Evolutionary conservation across 2,113 vertebrate species (phyloP), one percentile per base, ranked within the genome.

Genomic region (Pungitius pungitius): DNA sequence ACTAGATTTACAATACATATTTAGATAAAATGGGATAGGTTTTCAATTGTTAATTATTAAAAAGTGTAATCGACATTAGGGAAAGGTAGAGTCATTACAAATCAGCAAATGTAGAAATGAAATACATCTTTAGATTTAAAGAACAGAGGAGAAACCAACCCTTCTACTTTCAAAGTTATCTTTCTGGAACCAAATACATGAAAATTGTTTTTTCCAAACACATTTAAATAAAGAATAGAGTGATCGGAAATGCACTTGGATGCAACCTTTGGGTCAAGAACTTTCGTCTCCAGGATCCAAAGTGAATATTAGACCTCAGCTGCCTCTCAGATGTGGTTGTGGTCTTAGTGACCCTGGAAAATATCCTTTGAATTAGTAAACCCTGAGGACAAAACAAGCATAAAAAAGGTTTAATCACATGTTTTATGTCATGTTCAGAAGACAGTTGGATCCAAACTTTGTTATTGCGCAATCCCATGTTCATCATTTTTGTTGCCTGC

Each of bases 361-460:
- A 33, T 18, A 27, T 75, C 69, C 24, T 71, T 17, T 42, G 51
- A 24, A 26, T 33, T 68, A 49, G 57, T 56, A 17, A 73, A 77
- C 49, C 56, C 85, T 82, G 76, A 57, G 22, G 58, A 82, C 15
- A 73, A 73, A 26, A 75, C 2, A 22, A 69, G 42, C 27, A 62
- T 0, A 1, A 72, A 59, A 37, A 24, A 65, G 3, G 22, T 4
- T 42, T 4, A 33, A 62, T 58, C 30, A 47, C 24, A 40, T 59
- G 27, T 69, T 77, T 60, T 56, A 33, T 3, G 20, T 60, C 47
- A 22, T 35, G 40, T 17, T 62, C 0, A 49, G 17, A 12, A 64
- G 33, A 59, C 11, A 37, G 52, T 24, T 35, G 3, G 43, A 57
- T 42, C 26, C 3, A 42, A 64, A 47, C 17, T n/a, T 49, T 22